These are phyloP conservation scores for Dastarcus helophoroides DNA, from an alignment of 2,888 invertebrate genomes.

Conservation along the genomic window DNA sequence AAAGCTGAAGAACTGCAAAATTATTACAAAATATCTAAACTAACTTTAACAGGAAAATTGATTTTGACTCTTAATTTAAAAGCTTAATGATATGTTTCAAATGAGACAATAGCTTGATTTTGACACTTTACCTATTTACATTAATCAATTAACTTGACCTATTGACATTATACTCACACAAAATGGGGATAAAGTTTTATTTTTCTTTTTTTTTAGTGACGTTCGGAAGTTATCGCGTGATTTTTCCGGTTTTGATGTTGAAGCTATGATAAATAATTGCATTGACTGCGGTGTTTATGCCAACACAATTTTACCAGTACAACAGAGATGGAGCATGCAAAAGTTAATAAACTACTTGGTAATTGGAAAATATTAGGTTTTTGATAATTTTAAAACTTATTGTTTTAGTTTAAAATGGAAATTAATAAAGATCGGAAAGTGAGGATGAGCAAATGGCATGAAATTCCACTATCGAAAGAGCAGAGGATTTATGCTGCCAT, in stretches of 20 bases:
- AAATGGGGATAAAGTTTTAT: slow-evolving; percentile 30
- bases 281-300: slow-evolving; percentile 47
- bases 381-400: slow-evolving; percentile 6
- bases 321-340: slow-evolving; percentile 49
- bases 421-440: slow-evolving; percentile 46
- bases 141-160: slow-evolving; percentile 46
- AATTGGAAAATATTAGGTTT: slow-evolving; percentile 13
- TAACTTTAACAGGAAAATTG: too few relatives aligned
- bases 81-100: too few relatives aligned
- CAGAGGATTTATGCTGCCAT: slow-evolving; percentile 52
- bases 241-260: slow-evolving; percentile 44
- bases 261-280: slow-evolving; percentile 45
- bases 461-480: slow-evolving; percentile 41
- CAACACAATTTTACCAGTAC: slow-evolving; percentile 40
- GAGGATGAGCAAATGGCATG: slow-evolving; percentile 49
- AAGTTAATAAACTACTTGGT: slow-evolving; percentile 45
- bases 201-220: slow-evolving; percentile 39
- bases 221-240: slow-evolving; percentile 50
- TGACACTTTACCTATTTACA: too few relatives aligned
- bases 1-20: too few relatives aligned
- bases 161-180: slow-evolving; percentile 54
- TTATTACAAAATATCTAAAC: too few relatives aligned
- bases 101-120: too few relatives aligned
- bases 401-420: slow-evolving; percentile 38
- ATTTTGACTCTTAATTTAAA: too few relatives aligned